Conservation (phyloP, 2,113 vertebrate species). For the Collichthys lucidus region DNA sequence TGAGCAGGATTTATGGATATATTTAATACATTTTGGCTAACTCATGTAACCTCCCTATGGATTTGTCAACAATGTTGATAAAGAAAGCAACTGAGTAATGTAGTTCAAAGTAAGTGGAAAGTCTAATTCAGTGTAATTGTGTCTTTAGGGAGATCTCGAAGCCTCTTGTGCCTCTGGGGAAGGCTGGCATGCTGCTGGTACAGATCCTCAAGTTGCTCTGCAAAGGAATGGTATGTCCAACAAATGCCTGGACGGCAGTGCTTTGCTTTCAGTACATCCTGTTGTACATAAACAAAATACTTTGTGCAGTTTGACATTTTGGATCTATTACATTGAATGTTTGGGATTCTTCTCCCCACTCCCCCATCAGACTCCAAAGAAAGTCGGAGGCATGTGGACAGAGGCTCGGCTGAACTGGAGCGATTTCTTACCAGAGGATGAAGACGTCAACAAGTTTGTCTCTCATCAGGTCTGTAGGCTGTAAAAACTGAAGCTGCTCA, state of each 20-base stretch:
- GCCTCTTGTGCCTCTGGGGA: conserved; percentile 90
- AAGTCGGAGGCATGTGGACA: conserved; percentile 90
- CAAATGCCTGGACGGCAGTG: too few species aligned
- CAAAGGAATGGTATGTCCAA: conserved; percentile 88
- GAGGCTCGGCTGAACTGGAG: conserved; percentile 93
- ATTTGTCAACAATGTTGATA: neutral
- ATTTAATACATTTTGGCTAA: neutral
- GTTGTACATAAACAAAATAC: neutral
- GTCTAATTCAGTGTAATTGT: conserved; percentile 13
- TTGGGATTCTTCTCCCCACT: neutral
- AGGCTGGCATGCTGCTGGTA: conserved; percentile 88
- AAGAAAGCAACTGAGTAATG: neutral
- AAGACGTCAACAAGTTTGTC: conserved; percentile 92
- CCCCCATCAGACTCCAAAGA: conserved; percentile 89
- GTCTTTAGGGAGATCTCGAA: conserved; percentile 91
- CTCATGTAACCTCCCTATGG: neutral
- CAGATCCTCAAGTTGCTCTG: conserved; percentile 93
- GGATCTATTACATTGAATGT: neutral
- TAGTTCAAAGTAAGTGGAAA: neutral
- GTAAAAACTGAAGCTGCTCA: too few species aligned
- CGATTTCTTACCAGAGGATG: conserved; percentile 92
- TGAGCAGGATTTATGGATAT: neutral
- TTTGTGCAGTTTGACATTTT: neutral
- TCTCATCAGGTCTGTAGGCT: conserved; percentile 88
- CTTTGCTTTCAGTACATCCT: neutral